Evolutionary conservation across 2,113 vertebrate genomes (phyloP).

Genomic region (Catharus bicknelli): DNA sequence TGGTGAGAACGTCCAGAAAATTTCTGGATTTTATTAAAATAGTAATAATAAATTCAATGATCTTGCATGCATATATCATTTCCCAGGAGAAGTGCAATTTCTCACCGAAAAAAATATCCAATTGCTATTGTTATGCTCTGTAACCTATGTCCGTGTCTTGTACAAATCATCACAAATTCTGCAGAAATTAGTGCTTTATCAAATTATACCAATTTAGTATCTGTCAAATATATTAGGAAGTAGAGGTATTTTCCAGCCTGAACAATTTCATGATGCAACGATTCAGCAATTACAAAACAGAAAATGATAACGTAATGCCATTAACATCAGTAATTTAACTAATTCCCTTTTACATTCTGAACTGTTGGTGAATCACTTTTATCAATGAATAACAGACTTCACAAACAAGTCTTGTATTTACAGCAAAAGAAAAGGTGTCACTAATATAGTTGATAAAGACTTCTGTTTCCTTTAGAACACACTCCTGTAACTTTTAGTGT

Average conservation of each 20-base stretch:
- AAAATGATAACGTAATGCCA: neutral
- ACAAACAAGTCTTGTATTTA: neutral
- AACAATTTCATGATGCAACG: neutral
- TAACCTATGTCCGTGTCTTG: neutral
- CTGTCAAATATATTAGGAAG: neutral
- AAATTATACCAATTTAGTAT: neutral
- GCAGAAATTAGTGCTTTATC: neutral
- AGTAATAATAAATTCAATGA: neutral
- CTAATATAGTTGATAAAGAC: neutral
- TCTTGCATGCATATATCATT: rapidly evolving
- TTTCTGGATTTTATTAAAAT: neutral
- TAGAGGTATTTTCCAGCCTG: neutral
- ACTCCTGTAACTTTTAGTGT: neutral
- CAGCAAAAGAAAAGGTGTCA: neutral
- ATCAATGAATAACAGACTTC: neutral
- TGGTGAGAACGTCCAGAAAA: neutral
- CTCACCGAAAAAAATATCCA: neutral
- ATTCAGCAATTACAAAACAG: neutral
- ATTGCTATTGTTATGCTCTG: neutral
- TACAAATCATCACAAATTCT: neutral
- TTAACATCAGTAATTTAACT: neutral
- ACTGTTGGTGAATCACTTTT: neutral
- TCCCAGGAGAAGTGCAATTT: neutral
- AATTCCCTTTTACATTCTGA: neutral
- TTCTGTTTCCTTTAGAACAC: neutral